Conservation (phyloP, 2,888 invertebrate species). For the Exephanes ischioxanthus region DNA sequence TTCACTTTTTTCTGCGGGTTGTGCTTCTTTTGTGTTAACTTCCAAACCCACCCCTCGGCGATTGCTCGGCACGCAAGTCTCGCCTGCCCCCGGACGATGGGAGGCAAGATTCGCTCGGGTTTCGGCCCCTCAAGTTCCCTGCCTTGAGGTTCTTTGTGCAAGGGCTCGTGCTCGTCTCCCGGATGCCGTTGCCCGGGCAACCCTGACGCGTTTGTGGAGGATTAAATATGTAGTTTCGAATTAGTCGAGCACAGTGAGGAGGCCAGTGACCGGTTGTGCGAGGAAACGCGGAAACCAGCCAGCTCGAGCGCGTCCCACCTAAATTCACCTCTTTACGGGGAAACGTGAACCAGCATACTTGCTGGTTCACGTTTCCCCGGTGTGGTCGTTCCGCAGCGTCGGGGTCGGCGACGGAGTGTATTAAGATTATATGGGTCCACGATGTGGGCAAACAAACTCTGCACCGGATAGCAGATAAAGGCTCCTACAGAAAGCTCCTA, state of each 20-base stretch:
- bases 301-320: constrained; percentile 34
- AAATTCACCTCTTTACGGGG: constrained; percentile 41
- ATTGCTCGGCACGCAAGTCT: constrained; percentile 67
- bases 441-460: constrained; percentile 6
- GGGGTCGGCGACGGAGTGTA: constrained; percentile 17
- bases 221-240: constrained; percentile 84
- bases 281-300: constrained; percentile 29
- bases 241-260: constrained; percentile 78
- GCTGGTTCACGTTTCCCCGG: constrained; percentile 26
- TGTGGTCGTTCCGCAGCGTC: background rate
- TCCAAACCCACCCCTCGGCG: constrained; percentile 40
- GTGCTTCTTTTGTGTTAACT: background rate
- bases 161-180: constrained; percentile 15
- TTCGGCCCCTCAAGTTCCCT: constrained; percentile 71
- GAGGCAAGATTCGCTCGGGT: constrained; percentile 68
- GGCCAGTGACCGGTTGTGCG: background rate
- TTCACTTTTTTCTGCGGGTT: constrained; percentile 25
- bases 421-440: constrained; percentile 40
- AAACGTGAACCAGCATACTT: too few relatives aligned
- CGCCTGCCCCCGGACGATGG: constrained; percentile 29
- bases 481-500: background rate
- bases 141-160: constrained; percentile 75
- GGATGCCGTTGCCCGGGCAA: constrained; percentile 74
- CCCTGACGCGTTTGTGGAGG: constrained; percentile 79
- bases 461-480: background rate